Base-by-base conservation (phyloP, 2,797 vertebrate genomes). In the Aythya fuligula region DNA sequence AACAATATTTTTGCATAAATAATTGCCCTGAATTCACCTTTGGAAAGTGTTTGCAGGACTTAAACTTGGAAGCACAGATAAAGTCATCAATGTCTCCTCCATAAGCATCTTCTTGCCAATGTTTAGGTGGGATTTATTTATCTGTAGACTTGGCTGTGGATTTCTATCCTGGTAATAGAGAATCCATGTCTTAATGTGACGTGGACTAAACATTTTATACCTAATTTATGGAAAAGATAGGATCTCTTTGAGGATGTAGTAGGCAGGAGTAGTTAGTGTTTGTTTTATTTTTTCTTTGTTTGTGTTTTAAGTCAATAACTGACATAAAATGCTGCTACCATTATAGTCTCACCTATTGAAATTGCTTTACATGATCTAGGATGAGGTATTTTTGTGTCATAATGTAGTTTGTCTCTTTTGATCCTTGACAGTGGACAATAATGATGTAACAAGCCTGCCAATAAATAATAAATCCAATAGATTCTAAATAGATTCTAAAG, bases 161-260 rank as follows among this genome's bases (percentile, higher is more conserved):
- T 66, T 94, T 94, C 65, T 80, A 4, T 32, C 20, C 16, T 34
- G 77, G 41, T 66, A 69, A 36, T 25, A 62, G 47, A 30, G 82
- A 85, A 19, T 21, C 30, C 56, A 21, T 79, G 25, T 69, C 11
- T 57, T 72, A 36, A 41, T 20, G 20, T 60, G 38, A 20, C 51
- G 62, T 15, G 24, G 38, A 47, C 20, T 74, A 61, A 85, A 73
- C 27, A 64, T 91, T 74, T 95, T 75, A 70, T 54, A 86, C 19
- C 8, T 70, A 49, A 71, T 65, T 85, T 64, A n/a, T 28, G 57
- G 39, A 45, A 93, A 96, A 62, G 4, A 60, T 38, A 73, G 30
- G 12, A 28, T 25, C 2, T 66, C n/a, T 87, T 70, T 56, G 47
- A 90, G 56, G 32, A 79, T 13, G 6, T 6, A 71, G 17, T 38